phyloP scores from a whole-genome alignment of 2,888 invertebrate genomes.

The Sphaerophoria taeniata region DNA sequence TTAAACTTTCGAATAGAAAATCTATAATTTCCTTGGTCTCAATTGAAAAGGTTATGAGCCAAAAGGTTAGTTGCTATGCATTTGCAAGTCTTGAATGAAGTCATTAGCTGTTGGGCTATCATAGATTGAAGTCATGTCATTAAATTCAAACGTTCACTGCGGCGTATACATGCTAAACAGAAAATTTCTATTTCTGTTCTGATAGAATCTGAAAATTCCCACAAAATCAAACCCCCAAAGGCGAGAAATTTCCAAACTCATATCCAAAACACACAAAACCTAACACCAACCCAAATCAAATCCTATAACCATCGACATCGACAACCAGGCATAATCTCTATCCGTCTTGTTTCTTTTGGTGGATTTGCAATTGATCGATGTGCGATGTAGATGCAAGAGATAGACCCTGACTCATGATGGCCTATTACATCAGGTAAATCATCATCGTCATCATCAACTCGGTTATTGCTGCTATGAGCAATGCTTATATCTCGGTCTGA shows the following conservation, averaged over 20 bases:
- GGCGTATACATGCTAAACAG: neutral
- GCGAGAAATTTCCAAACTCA: slow-evolving; percentile 16
- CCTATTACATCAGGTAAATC: slow-evolving; percentile 67
- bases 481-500: slow-evolving; percentile 50
- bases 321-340: slow-evolving; percentile 21
- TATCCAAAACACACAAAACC: neutral
- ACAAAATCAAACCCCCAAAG: slow-evolving; percentile 1
- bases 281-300: neutral
- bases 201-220: slow-evolving; percentile 6
- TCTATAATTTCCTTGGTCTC: slow-evolving; percentile 23
- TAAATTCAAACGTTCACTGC: neutral
- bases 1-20: neutral
- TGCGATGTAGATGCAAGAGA: slow-evolving; percentile 9
- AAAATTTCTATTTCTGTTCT: neutral
- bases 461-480: slow-evolving; percentile 41
- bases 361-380: slow-evolving; percentile 51
- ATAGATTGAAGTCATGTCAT: slow-evolving; percentile 17
- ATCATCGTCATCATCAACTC: slow-evolving; percentile 36
- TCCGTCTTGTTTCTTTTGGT: slow-evolving; percentile 32
- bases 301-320: slow-evolving; percentile 12
- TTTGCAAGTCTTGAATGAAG: slow-evolving; percentile 41
- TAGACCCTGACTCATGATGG: slow-evolving; percentile 61
- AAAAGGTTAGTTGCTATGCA: neutral
- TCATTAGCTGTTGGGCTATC: slow-evolving; percentile 7
- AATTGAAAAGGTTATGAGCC: slow-evolving; percentile 5